A percentile compares a stretch with the other conserved stretches of the same genome.
Conservation (phyloP, 2,113 vertebrate species). For the Labrus mixtus region DNA sequence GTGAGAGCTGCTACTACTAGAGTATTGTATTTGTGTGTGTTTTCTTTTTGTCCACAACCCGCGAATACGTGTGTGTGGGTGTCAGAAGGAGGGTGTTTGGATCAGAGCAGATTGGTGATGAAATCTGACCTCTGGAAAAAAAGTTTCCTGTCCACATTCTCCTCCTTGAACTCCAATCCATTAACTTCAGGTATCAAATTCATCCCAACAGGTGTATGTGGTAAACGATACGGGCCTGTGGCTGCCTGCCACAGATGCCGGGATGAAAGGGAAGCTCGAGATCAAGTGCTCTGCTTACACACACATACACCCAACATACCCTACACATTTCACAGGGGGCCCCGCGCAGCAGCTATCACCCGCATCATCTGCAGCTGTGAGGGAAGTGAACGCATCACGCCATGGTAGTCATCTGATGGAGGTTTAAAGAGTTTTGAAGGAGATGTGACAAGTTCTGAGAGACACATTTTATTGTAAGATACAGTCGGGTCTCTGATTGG, state of each 20-base stretch:
- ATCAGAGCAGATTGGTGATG: constrained; percentile 56
- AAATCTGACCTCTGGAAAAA: constrained; percentile 67
- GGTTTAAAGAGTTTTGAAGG: neutral
- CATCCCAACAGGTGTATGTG: constrained; percentile 70
- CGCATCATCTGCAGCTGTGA: constrained; percentile 50
- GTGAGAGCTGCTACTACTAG: constrained; percentile 20
- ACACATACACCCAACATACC: constrained; percentile 30
- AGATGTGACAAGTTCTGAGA: constrained; percentile 14
- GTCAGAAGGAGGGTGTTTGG: constrained; percentile 10
- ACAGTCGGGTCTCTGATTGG: constrained; percentile 25
- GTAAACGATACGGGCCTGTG: constrained; percentile 54
- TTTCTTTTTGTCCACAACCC: neutral
- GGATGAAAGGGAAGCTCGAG: constrained; percentile 57
- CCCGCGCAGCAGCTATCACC: constrained; percentile 34
- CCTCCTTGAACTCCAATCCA: constrained; percentile 72
- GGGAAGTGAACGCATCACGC: constrained; percentile 21
- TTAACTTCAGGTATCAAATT: constrained; percentile 66
- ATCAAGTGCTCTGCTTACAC: constrained; percentile 24
- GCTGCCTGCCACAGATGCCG: constrained; percentile 61
- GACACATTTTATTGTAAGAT: constrained; percentile 1
- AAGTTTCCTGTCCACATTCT: constrained; percentile 57
- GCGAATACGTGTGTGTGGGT: neutral
- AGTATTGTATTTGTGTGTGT: neutral
- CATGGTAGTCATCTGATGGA: constrained; percentile 18
- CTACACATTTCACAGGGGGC: constrained; percentile 27